Conservation (phyloP, 1,140 invertebrate genomes). For the Zaprionus camerounensis region DNA sequence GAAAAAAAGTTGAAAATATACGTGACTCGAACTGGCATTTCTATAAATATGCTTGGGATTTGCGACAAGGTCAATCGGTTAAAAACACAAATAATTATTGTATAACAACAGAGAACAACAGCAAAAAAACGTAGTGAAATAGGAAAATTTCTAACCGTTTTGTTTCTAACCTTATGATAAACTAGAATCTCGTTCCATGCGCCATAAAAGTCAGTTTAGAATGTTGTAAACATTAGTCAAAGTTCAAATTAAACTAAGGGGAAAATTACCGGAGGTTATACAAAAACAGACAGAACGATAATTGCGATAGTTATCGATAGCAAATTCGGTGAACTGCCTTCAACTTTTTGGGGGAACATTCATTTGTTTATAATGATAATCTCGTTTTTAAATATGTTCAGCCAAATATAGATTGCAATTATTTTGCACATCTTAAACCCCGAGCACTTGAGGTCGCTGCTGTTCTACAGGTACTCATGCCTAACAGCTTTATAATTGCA, state of each 20-base stretch:
- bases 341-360: not conserved
- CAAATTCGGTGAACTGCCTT: not conserved
- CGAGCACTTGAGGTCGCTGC: not conserved
- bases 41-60: slow-evolving; percentile 47
- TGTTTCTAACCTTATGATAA: not conserved
- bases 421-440: not conserved
- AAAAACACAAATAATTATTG: slow-evolving; percentile 19
- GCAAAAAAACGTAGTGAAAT: not conserved
- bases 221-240: slow-evolving; percentile 1
- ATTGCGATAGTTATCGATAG: not conserved
- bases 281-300: not conserved
- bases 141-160: slow-evolving; percentile 1
- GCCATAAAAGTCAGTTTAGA: not conserved
- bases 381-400: not conserved
- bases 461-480: not conserved
- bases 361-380: not conserved
- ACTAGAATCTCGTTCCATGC: not conserved
- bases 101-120: slow-evolving; percentile 17
- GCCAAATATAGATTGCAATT: slow-evolving; percentile 2
- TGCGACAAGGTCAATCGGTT: slow-evolving; percentile 58
- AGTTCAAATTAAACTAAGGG: not conserved
- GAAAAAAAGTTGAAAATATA: slow-evolving; percentile 29
- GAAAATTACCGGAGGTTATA: not conserved
- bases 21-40: slow-evolving; percentile 38
- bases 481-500: slow-evolving; percentile 35